A percentile compares a stretch with the other conserved stretches of the same genome.
These are phyloP conservation scores for Sebastes minor DNA, from an alignment of 2,797 vertebrate species.

Conservation along the genomic window DNA sequence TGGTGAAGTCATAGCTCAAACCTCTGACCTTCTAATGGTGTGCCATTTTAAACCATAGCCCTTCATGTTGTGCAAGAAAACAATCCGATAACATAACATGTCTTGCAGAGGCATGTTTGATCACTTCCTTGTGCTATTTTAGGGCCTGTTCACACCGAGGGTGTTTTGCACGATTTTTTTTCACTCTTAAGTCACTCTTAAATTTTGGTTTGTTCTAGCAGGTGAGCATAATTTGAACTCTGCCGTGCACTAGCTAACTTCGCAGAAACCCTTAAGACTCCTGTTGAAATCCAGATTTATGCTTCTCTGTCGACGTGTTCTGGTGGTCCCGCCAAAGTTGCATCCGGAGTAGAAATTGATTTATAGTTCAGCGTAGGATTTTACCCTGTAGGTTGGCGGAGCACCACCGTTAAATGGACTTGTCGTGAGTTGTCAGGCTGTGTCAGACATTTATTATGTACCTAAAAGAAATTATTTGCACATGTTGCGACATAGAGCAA, in stretches of 20 bases:
- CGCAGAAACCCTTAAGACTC: constrained; percentile 1
- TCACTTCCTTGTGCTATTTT: neutral
- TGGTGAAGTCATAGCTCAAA: neutral
- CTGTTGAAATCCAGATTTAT: constrained; percentile 38
- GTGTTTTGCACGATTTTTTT: neutral
- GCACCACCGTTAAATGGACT: neutral
- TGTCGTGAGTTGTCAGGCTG: neutral
- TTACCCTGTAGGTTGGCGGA: neutral
- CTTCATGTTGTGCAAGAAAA: neutral
- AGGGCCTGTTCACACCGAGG: neutral
- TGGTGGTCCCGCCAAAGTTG: neutral
- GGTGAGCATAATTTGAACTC: constrained; percentile 5
- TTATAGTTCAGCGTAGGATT: neutral
- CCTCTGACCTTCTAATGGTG: neutral
- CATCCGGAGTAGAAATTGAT: neutral
- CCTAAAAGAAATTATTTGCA: neutral
- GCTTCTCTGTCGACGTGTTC: neutral
- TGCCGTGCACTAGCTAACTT: neutral
- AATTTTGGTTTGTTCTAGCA: constrained; percentile 27
- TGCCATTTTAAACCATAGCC: neutral
- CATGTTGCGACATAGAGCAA: neutral
- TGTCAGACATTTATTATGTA: neutral
- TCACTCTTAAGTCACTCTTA: neutral
- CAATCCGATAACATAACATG: neutral
- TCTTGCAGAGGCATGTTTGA: neutral